Base-by-base conservation (phyloP, 2,888 invertebrate species). In the Habroteleia sp. region DNA sequence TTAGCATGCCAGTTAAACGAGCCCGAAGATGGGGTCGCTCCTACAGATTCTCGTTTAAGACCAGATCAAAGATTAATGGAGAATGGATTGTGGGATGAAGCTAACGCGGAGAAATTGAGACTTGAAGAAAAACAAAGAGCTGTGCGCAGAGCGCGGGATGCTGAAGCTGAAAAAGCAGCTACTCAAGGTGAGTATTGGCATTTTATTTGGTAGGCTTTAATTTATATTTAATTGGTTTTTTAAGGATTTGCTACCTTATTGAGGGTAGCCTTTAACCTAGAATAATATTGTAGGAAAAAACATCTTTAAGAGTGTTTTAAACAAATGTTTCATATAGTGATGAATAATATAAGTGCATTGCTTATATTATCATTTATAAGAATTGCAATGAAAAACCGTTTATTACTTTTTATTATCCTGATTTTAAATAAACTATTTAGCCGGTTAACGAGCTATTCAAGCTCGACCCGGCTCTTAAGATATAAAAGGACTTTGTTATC, bases 1-100 rank as follows among this genome's bases (percentile, higher is more conserved):
- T 91, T 99, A 83, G 98, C 99, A 56, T 95, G 97, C 86, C 98
- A 99, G 90, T 90, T 99, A 82, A 99, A 99, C 90, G 99, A 99
- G 90, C 91, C 92, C 39, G 99, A 99, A 89, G 93, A 93, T 2
- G 95, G 93, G 74, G 94, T 99, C 17, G 97, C 98, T 48, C 98
- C 98, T 5, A 98, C 99, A 0, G 99, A 99, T 91, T 94, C 96
- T 52, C 92, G 98, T 23, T 89, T 92, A 52, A 92, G 99, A 62
- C 99, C 99, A 66, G 99, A 99, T 92, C 99, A 99, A 90, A 92
- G 99, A 50, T 91, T 97, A 80, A 99, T 99, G 99, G 98, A 99
- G 89, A 92, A 95, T 74, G 97, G 97, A 1, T 90, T 91, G 56
- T 97, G 97, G 96, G 95, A 97, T 84, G 95, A 94, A 77, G 97